Percentiles rank a stretch among this genome's conserved stretches.
phyloP scores from a whole-genome alignment of 1,140 invertebrate species.

The Forficula auricularia region DNA sequence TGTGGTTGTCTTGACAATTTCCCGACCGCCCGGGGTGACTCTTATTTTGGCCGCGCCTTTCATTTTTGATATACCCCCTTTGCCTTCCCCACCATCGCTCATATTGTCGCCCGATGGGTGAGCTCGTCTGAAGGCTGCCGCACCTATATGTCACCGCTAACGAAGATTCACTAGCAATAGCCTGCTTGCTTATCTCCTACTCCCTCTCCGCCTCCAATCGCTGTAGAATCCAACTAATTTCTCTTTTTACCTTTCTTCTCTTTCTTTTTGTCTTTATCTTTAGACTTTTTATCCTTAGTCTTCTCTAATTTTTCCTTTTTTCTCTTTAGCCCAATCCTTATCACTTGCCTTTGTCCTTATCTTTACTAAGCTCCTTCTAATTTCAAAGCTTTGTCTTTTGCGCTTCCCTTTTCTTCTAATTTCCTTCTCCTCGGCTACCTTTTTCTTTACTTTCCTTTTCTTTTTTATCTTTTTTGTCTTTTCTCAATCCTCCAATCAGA shows the following conservation, averaged over 20 bases:
- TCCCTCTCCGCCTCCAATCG: slow-evolving; percentile 1
- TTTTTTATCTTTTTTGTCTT: slow-evolving; percentile 3
- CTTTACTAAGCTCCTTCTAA: slow-evolving; percentile 4
- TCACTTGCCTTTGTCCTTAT: slow-evolving; percentile 7
- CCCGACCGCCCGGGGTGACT: slow-evolving; percentile 43
- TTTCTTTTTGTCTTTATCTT: slow-evolving; percentile 5
- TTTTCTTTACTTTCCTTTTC: slow-evolving; percentile 5
- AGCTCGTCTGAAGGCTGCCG: slow-evolving; percentile 5
- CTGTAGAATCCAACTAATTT: background rate
- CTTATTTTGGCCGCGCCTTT: slow-evolving; percentile 11
- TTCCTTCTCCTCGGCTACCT: slow-evolving; percentile 7
- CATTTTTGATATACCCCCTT: slow-evolving; percentile 12
- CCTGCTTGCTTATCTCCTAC: too few species aligned
- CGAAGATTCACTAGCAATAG: background rate
- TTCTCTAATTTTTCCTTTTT: background rate
- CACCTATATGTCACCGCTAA: slow-evolving; percentile 3
- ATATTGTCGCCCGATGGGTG: slow-evolving; percentile 10
- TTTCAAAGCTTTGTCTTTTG: slow-evolving; percentile 1
- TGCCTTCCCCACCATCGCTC: slow-evolving; percentile 15
- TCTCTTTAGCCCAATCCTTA: too few species aligned
- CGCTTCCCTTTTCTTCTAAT: slow-evolving; percentile 1
- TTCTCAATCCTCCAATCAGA: too few species aligned
- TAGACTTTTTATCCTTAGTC: slow-evolving; percentile 9
- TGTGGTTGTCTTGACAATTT: slow-evolving; percentile 75
- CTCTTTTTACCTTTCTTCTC: background rate